Evolutionary conservation across 2,797 vertebrate species (phyloP).

Genomic region (Apogon hyalosoma): DNA sequence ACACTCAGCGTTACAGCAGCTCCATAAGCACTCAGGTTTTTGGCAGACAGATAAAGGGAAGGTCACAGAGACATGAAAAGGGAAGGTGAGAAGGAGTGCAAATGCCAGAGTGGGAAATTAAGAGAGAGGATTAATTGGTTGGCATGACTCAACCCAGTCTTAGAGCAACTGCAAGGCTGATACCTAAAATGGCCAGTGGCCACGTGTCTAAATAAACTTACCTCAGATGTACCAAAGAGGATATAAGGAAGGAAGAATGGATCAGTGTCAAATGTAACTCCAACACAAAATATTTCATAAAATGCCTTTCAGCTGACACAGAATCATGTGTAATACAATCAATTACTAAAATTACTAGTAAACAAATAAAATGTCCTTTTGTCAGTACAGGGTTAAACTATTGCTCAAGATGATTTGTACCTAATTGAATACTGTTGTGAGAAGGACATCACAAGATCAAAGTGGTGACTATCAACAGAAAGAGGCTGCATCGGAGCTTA

Average conservation of each 20-base stretch:
- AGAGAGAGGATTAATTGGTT: constrained; percentile 59
- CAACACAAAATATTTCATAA: too few relatives aligned
- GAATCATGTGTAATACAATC: too few relatives aligned
- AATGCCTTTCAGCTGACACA: too few relatives aligned
- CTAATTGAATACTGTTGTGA: too few relatives aligned
- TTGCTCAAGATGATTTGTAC: too few relatives aligned
- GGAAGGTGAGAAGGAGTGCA: constrained; percentile 52
- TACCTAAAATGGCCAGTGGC: constrained; percentile 47
- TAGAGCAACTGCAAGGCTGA: constrained; percentile 39
- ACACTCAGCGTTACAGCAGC: constrained; percentile 42
- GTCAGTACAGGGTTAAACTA: too few relatives aligned
- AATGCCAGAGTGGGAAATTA: constrained; percentile 40
- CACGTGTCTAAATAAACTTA: constrained; percentile 25
- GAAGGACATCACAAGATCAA: too few relatives aligned
- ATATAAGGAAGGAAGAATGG: not conserved
- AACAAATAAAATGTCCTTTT: too few relatives aligned
- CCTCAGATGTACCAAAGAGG: constrained; percentile 6
- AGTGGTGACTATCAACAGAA: too few relatives aligned
- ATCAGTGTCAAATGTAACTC: too few relatives aligned
- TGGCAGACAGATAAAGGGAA: constrained; percentile 61
- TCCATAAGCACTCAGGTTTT: constrained; percentile 50
- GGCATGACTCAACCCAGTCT: constrained; percentile 61
- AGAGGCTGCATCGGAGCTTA: too few relatives aligned
- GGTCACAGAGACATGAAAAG: constrained; percentile 60
- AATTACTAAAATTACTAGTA: too few relatives aligned